A percentile compares a stretch with the other conserved stretches of the same genome.
These are phyloP conservation scores for Yponomeuta sedellus DNA, from an alignment of 2,888 invertebrate species.

Conservation along the genomic window DNA sequence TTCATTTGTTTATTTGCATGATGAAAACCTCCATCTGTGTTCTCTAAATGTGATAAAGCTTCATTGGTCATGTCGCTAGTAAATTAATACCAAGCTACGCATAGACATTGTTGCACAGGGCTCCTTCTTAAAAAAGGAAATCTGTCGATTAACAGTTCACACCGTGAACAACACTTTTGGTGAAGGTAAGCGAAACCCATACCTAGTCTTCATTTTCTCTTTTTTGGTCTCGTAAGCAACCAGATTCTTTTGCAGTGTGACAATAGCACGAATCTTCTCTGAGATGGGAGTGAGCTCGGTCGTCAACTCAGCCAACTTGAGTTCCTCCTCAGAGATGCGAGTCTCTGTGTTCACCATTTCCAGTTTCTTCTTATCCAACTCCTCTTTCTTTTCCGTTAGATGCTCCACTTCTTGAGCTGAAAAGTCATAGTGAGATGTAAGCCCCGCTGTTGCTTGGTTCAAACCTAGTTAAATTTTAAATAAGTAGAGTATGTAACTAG, in stretches of 20 bases:
- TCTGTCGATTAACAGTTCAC: no score
- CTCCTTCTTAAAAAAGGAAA: no score
- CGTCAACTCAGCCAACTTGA: constrained; percentile 74
- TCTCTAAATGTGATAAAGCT: no score
- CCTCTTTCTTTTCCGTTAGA: constrained; percentile 75
- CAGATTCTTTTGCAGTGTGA: constrained; percentile 69
- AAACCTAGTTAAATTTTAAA: no score
- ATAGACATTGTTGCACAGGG: no score
- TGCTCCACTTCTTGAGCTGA: constrained; percentile 70
- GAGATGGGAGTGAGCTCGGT: constrained; percentile 75
- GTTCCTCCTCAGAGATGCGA: constrained; percentile 77
- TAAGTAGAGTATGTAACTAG: no score
- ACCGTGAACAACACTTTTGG: no score
- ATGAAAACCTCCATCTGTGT: no score
- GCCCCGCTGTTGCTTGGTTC: no score
- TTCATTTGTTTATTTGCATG: no score
- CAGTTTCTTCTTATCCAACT: constrained; percentile 77
- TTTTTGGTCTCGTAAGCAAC: constrained; percentile 70
- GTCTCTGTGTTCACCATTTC: constrained; percentile 76
- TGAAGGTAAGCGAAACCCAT: background rate
- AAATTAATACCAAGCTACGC: no score
- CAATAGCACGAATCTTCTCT: constrained; percentile 70
- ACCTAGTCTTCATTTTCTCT: constrained; percentile 77
- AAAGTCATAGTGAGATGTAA: constrained; percentile 20
- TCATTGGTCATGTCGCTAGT: no score